These are phyloP conservation scores for Montifringilla adamsi DNA, from an alignment of 2,113 vertebrate species.

Conservation along the genomic window DNA sequence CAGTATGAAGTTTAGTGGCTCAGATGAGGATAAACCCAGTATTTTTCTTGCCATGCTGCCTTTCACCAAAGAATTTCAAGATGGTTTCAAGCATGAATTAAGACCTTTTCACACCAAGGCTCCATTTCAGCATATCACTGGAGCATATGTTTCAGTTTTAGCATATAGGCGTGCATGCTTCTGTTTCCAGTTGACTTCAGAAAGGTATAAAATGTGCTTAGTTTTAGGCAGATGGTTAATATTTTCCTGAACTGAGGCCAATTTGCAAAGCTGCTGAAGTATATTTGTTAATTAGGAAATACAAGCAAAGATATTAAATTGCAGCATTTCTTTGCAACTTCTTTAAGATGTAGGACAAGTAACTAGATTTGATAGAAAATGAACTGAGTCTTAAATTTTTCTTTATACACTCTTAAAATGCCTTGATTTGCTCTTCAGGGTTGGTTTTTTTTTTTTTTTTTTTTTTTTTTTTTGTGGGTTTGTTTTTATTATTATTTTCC, in stretches of 20 bases:
- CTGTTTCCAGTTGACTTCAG: neutral
- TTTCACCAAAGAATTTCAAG: neutral
- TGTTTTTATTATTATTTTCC: neutral
- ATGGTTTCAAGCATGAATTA: constrained; percentile 9
- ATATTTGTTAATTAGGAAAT: neutral
- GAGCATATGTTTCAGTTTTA: neutral
- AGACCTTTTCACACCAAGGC: neutral
- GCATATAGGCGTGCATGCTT: neutral
- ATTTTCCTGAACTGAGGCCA: neutral
- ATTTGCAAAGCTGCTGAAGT: neutral
- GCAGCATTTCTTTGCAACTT: neutral
- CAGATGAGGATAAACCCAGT: neutral
- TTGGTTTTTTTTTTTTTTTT: neutral
- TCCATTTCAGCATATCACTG: neutral
- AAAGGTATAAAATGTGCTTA: neutral
- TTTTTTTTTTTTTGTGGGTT: neutral
- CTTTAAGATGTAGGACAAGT: neutral
- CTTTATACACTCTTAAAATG: neutral
- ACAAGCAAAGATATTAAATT: neutral
- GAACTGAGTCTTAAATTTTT: neutral
- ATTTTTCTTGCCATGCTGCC: neutral
- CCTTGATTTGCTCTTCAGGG: neutral
- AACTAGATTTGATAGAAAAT: neutral
- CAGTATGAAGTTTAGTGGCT: neutral
- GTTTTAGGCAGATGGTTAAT: constrained; percentile 13